Conservation (phyloP, 2,888 invertebrate genomes). For the Monopis laevigella region DNA sequence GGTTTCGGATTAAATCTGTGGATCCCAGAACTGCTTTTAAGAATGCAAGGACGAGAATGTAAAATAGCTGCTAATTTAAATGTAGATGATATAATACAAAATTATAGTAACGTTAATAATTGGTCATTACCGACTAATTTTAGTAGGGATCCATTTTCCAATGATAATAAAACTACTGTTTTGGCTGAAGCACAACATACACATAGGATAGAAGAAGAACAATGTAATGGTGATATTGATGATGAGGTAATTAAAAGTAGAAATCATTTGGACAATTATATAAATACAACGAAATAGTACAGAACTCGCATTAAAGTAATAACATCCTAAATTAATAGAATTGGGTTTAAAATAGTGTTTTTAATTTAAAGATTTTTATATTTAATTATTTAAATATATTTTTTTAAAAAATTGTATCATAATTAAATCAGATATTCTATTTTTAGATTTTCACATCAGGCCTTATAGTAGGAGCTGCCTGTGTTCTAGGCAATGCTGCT, state of each 20-base stretch:
- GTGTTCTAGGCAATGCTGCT: constrained; percentile 47
- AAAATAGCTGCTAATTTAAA: constrained; percentile 12
- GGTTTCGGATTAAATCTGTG: constrained; percentile 77
- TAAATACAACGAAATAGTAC: too few relatives aligned
- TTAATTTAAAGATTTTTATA: neutral
- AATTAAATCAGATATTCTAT: too few relatives aligned
- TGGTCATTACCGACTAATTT: too few relatives aligned
- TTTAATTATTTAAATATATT: neutral
- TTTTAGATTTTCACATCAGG: constrained; percentile 52
- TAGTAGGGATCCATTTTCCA: too few relatives aligned
- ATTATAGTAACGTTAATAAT: neutral
- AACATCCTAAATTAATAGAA: neutral
- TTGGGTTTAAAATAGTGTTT: neutral
- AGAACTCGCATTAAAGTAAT: too few relatives aligned
- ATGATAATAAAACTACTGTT: too few relatives aligned
- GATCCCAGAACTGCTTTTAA: constrained; percentile 79
- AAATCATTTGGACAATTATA: too few relatives aligned
- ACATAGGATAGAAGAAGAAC: constrained; percentile 21
- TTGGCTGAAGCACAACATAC: too few relatives aligned
- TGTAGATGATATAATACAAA: neutral
- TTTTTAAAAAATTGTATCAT: neutral
- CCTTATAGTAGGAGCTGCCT: constrained; percentile 50
- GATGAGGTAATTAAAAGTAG: constrained; percentile 40
- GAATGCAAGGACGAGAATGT: constrained; percentile 51
- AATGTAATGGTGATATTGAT: constrained; percentile 40